These are phyloP conservation scores for Erebia epiphron DNA, from an alignment of 2,888 invertebrate species.

Conservation along the genomic window DNA sequence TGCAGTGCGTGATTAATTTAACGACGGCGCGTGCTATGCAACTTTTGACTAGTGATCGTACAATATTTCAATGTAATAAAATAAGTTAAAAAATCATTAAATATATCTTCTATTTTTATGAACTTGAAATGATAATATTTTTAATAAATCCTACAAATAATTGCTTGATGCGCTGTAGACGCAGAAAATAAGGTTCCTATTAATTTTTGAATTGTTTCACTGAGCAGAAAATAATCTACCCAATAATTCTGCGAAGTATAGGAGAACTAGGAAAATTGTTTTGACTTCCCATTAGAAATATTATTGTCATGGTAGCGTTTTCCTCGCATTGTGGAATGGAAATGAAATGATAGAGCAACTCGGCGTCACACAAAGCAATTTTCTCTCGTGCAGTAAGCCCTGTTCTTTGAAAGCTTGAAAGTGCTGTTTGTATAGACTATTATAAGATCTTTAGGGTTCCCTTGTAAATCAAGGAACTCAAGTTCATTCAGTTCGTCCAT, in stretches of 20 bases:
- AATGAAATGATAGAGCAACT: conserved; percentile 11
- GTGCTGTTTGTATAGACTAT: conserved; percentile 3
- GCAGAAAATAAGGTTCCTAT: background rate
- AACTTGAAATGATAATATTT: no score
- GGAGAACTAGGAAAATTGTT: background rate
- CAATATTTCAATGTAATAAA: no score
- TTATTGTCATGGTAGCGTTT: background rate
- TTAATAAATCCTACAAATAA: no score
- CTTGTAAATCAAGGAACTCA: no score
- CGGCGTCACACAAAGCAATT: conserved; percentile 1
- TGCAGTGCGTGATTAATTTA: conserved; percentile 15
- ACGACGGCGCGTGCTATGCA: background rate
- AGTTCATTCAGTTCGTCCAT: no score
- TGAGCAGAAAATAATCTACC: no score
- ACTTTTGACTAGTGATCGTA: background rate
- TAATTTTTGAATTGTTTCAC: no score
- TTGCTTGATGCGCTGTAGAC: no score
- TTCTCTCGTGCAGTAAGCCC: conserved; percentile 12
- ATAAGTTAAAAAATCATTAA: no score
- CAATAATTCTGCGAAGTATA: background rate
- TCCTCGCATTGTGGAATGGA: conserved; percentile 5
- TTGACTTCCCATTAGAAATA: background rate
- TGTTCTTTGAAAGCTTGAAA: background rate
- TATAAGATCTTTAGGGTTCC: background rate
- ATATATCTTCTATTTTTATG: no score